Conservation (phyloP, 2,113 vertebrate species). For the Ictalurus punctatus region DNA sequence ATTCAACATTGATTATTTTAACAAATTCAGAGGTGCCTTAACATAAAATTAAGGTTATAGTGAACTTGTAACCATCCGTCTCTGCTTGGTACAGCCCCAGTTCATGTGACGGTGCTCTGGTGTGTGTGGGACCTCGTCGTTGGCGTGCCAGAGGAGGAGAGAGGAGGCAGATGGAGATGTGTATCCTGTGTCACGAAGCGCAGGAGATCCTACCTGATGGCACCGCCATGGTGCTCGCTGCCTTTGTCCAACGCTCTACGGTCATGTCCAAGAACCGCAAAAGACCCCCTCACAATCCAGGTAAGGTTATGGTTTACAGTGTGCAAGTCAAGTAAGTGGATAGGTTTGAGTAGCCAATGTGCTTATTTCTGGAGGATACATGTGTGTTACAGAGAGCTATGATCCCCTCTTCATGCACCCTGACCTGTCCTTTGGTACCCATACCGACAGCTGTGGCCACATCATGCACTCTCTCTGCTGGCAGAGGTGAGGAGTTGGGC, state of each 20-base stretch:
- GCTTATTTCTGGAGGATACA: too few species aligned
- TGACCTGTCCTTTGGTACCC: too few species aligned
- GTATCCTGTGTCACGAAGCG: slow-evolving; percentile 97
- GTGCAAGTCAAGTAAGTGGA: too few species aligned
- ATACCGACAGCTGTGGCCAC: too few species aligned
- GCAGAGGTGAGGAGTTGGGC: slow-evolving; percentile 82
- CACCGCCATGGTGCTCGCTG: slow-evolving; percentile 94
- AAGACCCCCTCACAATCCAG: too few species aligned
- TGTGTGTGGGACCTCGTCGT: slow-evolving; percentile 86
- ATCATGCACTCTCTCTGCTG: slow-evolving; percentile 98
- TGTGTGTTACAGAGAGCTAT: too few species aligned
- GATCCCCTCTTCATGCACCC: too few species aligned
- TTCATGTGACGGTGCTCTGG: slow-evolving; percentile 75
- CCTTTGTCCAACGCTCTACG: slow-evolving; percentile 94
- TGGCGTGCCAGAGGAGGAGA: slow-evolving; percentile 70
- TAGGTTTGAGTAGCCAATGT: too few species aligned
- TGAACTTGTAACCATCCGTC: too few species aligned
- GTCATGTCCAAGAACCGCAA: too few species aligned
- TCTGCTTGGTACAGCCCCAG: slow-evolving; percentile 68
- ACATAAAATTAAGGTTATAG: too few species aligned
- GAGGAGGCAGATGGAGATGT: slow-evolving; percentile 84
- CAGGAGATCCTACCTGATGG: slow-evolving; percentile 88
- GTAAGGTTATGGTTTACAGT: too few species aligned
- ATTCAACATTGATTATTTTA: not conserved
- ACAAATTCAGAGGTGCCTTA: not conserved